Evolutionary conservation across 2,888 invertebrate genomes (phyloP), one percentile per base, ranked within the genome.

Genomic region (Heliconius sara): DNA sequence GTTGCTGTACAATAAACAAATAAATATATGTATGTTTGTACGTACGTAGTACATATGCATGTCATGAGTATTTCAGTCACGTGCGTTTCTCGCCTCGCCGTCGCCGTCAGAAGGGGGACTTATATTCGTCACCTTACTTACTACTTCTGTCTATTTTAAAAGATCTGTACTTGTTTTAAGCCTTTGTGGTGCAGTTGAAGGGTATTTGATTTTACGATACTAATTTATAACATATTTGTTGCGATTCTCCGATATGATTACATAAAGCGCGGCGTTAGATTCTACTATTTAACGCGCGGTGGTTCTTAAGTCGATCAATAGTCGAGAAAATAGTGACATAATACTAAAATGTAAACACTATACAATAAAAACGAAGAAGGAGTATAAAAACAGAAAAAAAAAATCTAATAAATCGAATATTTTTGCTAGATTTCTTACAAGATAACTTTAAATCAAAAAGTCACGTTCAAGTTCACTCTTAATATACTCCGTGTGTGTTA

Each of bases 81-180:
- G 83, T 83, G 82, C 83, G 80, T 60, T 79, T 82, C 81, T 77
- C 80, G 84, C 79, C 81, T 76, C 79, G 82, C 79, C 81, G 81
- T 72, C 78, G 80, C 63, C 80, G 81, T 77, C 83, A 83, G 81
- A 78, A 2, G 83, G 83, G 80, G 81, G 79, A 80, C 83, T 79
- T 39, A 79, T 65, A 74, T 68, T 77, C 67, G 57, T 78, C 78
- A 78, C 73, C 74, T 78, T 22, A 67, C 74, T 52, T 19, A 25
- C 52, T 47, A 72, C 72, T 72, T 27, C 52, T 72, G 72, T 72
- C 72, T 72, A 72, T 72, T 72, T 72, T 72, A 27, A 72, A 72
- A 57, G 70, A 65, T 65, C 60, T 60, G 0, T 19, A 43, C 70
- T 43, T 70, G 19, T 25, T 70, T 43, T 16, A 43, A 70, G 25